Percentiles rank a stretch among this genome's conserved stretches.
These are phyloP conservation scores for Tonatia bakeri DNA, from an alignment of 2,113 vertebrate species.

Conservation along the genomic window DNA sequence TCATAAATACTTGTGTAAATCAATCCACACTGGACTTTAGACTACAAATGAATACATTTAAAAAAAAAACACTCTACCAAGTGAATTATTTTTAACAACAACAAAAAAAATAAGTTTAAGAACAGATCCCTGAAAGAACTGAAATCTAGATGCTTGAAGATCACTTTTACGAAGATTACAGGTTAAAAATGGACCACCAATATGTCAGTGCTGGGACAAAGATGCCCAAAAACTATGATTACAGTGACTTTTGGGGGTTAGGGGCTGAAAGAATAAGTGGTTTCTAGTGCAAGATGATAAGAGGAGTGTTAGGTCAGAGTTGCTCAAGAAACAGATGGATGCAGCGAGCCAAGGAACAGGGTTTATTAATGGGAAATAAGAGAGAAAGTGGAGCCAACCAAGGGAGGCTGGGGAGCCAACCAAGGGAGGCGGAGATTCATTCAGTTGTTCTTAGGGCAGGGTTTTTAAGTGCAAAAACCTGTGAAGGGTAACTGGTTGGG, in stretches of 20 bases:
- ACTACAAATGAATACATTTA: background rate
- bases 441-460: no score
- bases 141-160: background rate
- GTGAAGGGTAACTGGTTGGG: no score
- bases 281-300: background rate
- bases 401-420: no score
- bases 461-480: no score
- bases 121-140: background rate
- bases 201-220: background rate
- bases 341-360: no score
- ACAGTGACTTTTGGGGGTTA: no score
- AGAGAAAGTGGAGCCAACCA: no score
- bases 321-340: no score
- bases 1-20: background rate
- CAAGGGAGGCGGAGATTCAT: no score
- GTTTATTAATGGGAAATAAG: no score
- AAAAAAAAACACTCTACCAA: background rate
- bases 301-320: no score
- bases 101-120: background rate
- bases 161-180: background rate
- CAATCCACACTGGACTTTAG: background rate
- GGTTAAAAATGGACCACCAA: background rate
- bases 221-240: accelerated
- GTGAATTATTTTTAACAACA: background rate
- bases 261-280: background rate